These are phyloP conservation scores for Typhlomys cinereus DNA, from an alignment of 2,113 vertebrate genomes.

Conservation along the genomic window DNA sequence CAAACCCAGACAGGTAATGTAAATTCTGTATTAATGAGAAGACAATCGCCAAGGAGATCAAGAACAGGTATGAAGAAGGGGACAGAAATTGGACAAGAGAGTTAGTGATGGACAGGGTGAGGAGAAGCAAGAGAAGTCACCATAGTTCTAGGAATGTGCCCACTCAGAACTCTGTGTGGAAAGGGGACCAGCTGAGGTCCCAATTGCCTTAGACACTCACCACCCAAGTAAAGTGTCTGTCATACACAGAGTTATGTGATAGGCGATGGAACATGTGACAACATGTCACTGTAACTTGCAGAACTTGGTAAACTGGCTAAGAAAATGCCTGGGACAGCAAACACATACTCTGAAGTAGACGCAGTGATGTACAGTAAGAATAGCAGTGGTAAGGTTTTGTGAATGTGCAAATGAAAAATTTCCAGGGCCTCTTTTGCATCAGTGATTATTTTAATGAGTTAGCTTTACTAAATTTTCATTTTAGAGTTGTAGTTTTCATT, in stretches of 20 bases:
- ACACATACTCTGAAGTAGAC: not conserved
- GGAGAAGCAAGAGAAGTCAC: not conserved
- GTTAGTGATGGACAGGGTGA: not conserved
- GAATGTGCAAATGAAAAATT: not conserved
- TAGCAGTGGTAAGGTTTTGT: not conserved
- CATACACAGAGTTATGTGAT: not conserved
- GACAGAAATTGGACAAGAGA: not conserved
- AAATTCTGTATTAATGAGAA: not conserved
- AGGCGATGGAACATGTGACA: not conserved
- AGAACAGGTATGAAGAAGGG: not conserved
- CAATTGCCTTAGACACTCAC: not conserved
- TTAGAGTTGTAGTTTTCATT: not conserved
- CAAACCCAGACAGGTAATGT: not conserved
- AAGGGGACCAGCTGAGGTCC: not conserved
- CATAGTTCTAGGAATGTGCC: not conserved
- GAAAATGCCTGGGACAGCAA: not conserved
- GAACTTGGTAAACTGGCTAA: not conserved
- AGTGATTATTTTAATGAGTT: not conserved
- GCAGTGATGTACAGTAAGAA: not conserved
- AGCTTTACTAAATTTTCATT: not conserved
- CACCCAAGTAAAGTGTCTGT: not conserved
- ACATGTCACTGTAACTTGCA: not conserved
- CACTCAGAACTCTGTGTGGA: not conserved
- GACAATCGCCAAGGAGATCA: not conserved
- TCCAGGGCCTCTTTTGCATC: not conserved